Base-by-base conservation (phyloP, 2,888 invertebrate species). In the Cinara cedri region DNA sequence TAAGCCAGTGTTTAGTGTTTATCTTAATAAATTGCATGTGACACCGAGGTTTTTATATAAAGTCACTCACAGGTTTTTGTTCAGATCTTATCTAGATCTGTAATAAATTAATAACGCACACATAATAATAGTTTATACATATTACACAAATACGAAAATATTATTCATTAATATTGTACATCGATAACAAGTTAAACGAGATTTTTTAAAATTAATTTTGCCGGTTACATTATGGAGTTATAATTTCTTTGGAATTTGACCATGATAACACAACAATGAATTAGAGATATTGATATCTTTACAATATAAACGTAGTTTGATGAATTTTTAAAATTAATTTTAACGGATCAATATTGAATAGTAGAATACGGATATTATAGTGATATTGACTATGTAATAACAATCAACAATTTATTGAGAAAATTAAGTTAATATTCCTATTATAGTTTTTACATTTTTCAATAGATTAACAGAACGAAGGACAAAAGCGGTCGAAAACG, bases 291-390 rank as follows among this genome's bases (percentile, higher is more conserved):
- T 62, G 49, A 19, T 49, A 46, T 60, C 21, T 49, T 13, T 19
- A 44, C 16, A 9, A 19, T 19, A 19, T 24, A 16, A 3, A 11
- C 16, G 11, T 65, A 10, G 19, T 11, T 13, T 57, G 24, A 1
- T 57, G 6, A n/a, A 21, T 51, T 63, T 34, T 74, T 51, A 51
- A 74, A 70, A 70, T 55, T 70, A 8, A 42, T 74, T 72, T 74
- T 74, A 74, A 74, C 74, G 74, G 74, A 63, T 74, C 74, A 19
- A 72, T 72, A 62, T 34, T 42, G 0, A 1, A 26, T 14, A 26
- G 2, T 11, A n/a, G n/a, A n/a, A n/a, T n/a, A n/a, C n/a, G n/a
- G n/a, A n/a, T n/a, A n/a, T n/a, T n/a, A n/a, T n/a, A n/a, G n/a
- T n/a, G n/a, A n/a, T n/a, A 34, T 6, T 34, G 34, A 10, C 55